Evolutionary conservation across 30 jellyfish, hydroid and myxozoan genomes (phyloP), one percentile per base, ranked within the genome.

Genomic region (Turritopsis rubra): DNA sequence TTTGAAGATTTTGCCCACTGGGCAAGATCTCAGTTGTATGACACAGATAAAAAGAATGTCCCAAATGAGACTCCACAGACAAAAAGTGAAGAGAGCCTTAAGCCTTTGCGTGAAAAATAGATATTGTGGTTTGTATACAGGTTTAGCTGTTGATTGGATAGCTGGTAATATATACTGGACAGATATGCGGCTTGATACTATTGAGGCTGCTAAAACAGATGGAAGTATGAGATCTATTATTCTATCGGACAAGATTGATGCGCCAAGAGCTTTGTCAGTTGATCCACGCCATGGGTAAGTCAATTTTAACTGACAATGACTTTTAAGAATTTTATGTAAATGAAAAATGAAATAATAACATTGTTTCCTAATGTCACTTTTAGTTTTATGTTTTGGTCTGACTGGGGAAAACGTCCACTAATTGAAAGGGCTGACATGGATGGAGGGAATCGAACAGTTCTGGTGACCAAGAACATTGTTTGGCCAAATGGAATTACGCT

Each of bases 401-500:
- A 94, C 87, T 94, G 99, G 99, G 99, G 99, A 0, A 86, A 80
- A 74, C 29, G 7, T 7, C 93, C 97, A 24, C 90, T 93, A 13
- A 80, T 94, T 54, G 97, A 85, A 72, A 79, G 99, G 29, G 96
- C 97, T 28, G 96, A 94, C 72, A 94, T 94, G 99, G 97, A 94
- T 81, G 99, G 99, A 20, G 54, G 52, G 7, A 88, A 86, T 54
- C 75, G 96, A 65, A 84, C n/a, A 29, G 83, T 72, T 28, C 88
- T 94, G 31, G 88, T 90, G 18, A 27, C 52, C 22, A 75, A 71
- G 68, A 84, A 89, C n/a, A 80, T 94, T 28, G 85, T 21, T 23
- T 94, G 99, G 99, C 99, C 99, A 0, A 94, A 94, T 83, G 99
- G 96, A 21, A 88, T 94, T 28, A 75, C 99, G 28, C 81, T 94